Percentiles rank a stretch among this genome's conserved stretches.
Conservation (phyloP, 2,797 vertebrate genomes). For the Brachyalestes nurse region DNA sequence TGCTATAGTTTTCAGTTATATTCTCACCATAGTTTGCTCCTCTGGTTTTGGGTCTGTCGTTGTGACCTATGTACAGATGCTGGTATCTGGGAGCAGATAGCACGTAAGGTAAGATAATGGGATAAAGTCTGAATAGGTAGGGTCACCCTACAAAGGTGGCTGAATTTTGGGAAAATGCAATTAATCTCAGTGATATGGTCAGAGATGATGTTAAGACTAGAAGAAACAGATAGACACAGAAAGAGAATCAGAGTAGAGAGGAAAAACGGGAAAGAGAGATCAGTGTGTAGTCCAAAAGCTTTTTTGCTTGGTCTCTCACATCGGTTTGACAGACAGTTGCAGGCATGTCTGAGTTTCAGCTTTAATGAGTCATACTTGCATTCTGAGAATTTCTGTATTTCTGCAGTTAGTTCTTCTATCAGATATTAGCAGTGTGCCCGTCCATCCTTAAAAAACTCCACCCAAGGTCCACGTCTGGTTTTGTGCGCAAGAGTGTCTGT, state of each 20-base stretch:
- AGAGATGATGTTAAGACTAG: conserved; percentile 47
- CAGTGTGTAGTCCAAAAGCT: conserved; percentile 64
- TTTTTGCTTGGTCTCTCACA: conserved; percentile 55
- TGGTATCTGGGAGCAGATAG: conserved; percentile 82
- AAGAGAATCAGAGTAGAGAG: conserved; percentile 60
- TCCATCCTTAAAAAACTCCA: conserved; percentile 49
- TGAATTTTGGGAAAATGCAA: conserved; percentile 40
- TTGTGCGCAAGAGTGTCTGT: conserved; percentile 60
- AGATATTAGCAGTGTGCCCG: conserved; percentile 40
- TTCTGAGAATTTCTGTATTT: conserved; percentile 53
- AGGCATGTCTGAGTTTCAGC: conserved; percentile 47
- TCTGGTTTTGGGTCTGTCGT: conserved; percentile 67
- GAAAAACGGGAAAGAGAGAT: conserved; percentile 54
- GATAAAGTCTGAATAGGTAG: conserved; percentile 53
- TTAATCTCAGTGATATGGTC: conserved; percentile 48
- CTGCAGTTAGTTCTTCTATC: conserved; percentile 42
- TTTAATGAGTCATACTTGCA: conserved; percentile 49
- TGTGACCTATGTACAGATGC: conserved; percentile 98
- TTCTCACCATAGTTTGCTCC: conserved; percentile 44
- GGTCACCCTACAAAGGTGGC: conserved; percentile 48
- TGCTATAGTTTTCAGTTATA: conserved; percentile 32
- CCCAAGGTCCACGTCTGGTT: conserved; percentile 59
- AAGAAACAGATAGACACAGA: conserved; percentile 48
- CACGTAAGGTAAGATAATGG: conserved; percentile 59
- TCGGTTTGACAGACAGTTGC: conserved; percentile 44